Conservation (phyloP, 2,113 vertebrate species). For the Oncorhynchus masou region DNA sequence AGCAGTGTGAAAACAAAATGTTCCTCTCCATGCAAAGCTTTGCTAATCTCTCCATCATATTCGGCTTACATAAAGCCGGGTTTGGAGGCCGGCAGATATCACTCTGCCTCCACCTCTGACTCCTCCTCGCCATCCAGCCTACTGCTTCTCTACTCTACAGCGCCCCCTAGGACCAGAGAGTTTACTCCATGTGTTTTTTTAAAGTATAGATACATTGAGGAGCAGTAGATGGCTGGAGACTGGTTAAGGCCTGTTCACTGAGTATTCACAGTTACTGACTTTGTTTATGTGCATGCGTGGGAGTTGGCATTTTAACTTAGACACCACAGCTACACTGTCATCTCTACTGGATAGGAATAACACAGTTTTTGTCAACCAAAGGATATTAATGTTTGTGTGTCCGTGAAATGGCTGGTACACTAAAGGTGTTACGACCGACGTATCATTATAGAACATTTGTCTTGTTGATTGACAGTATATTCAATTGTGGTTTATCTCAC, state of each 20-base stretch:
- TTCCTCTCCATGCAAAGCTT: conserved; percentile 67
- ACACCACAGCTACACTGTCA: conserved; percentile 10
- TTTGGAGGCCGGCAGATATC: conserved; percentile 2
- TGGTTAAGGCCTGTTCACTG: too few species aligned
- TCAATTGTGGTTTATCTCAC: too few species aligned
- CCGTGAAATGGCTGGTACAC: background rate
- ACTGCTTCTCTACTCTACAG: background rate
- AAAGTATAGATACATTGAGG: too few species aligned
- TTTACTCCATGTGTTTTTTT: background rate
- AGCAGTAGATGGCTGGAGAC: background rate
- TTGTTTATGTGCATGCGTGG: background rate
- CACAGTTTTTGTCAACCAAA: background rate
- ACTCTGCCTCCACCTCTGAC: background rate
- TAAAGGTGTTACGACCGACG: too few species aligned
- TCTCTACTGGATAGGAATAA: background rate
- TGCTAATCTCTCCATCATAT: conserved; percentile 61
- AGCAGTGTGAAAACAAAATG: conserved; percentile 71
- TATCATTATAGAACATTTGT: too few species aligned
- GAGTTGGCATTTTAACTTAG: background rate
- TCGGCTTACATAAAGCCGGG: conserved; percentile 53
- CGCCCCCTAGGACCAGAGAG: background rate
- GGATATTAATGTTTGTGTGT: background rate
- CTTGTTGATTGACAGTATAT: too few species aligned
- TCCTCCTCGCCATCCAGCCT: background rate
- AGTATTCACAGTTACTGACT: background rate